Evolutionary conservation across 2,113 vertebrate genomes (phyloP).

Genomic region (Alectura lathami): DNA sequence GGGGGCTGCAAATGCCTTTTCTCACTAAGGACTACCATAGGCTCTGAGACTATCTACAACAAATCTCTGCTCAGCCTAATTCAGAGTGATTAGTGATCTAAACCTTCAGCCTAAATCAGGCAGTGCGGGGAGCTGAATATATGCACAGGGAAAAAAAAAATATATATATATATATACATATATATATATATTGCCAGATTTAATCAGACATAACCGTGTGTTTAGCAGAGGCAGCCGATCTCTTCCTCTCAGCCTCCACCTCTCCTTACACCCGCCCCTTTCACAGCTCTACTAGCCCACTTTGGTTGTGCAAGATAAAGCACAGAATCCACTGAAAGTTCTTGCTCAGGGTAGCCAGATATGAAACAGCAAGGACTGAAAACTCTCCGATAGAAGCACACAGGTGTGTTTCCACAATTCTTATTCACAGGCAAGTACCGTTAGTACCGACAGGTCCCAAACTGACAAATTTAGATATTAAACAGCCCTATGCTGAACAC

Average conservation of each 20-base stretch:
- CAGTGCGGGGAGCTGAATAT: neutral
- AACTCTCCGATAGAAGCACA: neutral
- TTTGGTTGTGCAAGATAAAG: neutral
- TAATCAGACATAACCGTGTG: neutral
- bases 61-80: neutral
- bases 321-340: neutral
- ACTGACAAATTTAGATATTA: neutral
- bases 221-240: neutral
- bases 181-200: too few relatives aligned
- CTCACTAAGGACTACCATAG: fast-evolving
- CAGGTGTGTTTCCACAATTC: neutral
- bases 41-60: neutral
- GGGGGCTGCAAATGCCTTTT: neutral
- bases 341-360: neutral
- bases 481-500: neutral
- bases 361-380: neutral
- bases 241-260: neutral
- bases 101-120: neutral
- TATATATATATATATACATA: too few relatives aligned
- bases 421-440: neutral
- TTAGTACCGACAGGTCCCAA: neutral
- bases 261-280: neutral
- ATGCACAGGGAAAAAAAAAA: neutral
- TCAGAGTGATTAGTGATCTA: neutral
- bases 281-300: neutral